Conservation (phyloP, 2,113 vertebrate species). For the Laticauda laticaudata region DNA sequence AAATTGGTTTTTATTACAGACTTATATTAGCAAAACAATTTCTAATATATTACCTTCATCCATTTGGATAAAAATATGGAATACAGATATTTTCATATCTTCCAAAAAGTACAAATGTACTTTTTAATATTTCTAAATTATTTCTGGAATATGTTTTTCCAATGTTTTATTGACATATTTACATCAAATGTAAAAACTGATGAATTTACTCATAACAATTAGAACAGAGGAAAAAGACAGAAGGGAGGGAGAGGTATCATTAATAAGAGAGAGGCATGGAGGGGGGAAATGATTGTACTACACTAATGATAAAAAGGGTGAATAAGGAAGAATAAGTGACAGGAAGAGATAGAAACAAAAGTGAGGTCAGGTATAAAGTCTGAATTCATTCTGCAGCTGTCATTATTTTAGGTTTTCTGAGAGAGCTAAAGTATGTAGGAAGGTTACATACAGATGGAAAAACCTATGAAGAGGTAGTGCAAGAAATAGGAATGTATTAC, state of each 20-base stretch:
- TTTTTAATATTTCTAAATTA: not conserved
- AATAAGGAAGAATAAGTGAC: not conserved
- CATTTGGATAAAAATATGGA: not conserved
- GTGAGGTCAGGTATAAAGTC: not conserved
- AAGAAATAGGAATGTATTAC: not conserved
- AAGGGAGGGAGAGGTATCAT: not conserved
- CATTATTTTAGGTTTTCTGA: not conserved
- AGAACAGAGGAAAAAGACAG: not conserved
- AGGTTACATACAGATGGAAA: not conserved
- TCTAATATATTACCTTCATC: not conserved
- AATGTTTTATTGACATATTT: not conserved
- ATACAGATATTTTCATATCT: not conserved
- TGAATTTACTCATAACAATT: not conserved
- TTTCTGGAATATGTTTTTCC: not conserved
- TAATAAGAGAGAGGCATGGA: not conserved
- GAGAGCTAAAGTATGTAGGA: not conserved
- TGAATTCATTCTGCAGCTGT: not conserved
- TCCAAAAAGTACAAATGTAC: not conserved
- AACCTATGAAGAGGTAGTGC: not conserved
- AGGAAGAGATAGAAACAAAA: not conserved
- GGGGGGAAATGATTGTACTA: not conserved
- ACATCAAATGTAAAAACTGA: not conserved
- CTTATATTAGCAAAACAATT: not conserved
- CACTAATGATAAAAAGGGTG: not conserved
- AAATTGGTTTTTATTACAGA: not conserved